A percentile compares a stretch with the other conserved stretches of the same genome.
These are phyloP conservation scores for Reticulitermes lucifugus DNA, from an alignment of 2,888 invertebrate species.

Conservation along the genomic window DNA sequence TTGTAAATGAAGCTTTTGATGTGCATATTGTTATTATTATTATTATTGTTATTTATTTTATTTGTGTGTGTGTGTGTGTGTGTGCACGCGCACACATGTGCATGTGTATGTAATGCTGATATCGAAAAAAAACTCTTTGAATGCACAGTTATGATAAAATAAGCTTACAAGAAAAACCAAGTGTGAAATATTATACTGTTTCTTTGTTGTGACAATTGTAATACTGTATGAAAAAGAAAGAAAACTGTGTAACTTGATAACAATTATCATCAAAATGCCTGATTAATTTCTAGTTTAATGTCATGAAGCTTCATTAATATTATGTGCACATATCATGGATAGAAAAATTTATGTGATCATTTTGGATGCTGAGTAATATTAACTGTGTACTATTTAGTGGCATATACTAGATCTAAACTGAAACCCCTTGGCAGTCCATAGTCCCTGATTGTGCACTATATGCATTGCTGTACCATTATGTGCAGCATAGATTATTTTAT, in stretches of 20 bases:
- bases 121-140: conserved; percentile 13
- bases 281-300: conserved; percentile 22
- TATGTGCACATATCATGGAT: conserved; percentile 47
- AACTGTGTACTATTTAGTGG: conserved; percentile 20
- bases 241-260: conserved; percentile 10
- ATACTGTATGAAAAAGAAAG: conserved; percentile 25
- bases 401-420: background rate
- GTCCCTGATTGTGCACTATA: background rate
- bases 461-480: background rate
- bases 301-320: conserved; percentile 38
- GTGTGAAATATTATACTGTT: conserved; percentile 14
- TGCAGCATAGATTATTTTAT: no score
- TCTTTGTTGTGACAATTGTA: conserved; percentile 34
- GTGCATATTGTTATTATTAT: conserved; percentile 24
- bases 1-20: conserved; percentile 43
- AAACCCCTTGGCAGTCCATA: conserved; percentile 2
- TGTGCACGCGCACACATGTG: no score
- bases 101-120: background rate
- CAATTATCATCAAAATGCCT: conserved; percentile 9
- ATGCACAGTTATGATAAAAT: conserved; percentile 38
- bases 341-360: conserved; percentile 37
- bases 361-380: conserved; percentile 30
- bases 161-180: conserved; percentile 12
- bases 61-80: conserved; percentile 12
- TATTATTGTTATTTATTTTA: conserved; percentile 1